A percentile compares a stretch with the other conserved stretches of the same genome.
Conservation (phyloP, 2,113 vertebrate species). For the Antidorcas marsupialis region DNA sequence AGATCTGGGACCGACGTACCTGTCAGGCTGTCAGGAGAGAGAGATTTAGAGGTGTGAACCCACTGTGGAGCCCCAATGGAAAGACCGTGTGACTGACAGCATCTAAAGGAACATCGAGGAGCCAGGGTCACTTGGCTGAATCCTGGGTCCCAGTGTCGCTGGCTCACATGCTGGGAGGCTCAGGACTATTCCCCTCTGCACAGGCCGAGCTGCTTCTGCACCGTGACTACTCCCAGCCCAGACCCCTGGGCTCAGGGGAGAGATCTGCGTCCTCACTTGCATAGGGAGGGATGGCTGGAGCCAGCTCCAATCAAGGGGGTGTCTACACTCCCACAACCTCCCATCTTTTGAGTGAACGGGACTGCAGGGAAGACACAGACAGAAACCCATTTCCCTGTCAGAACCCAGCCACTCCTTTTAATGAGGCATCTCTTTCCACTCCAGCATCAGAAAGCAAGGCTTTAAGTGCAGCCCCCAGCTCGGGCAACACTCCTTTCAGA, state of each 20-base stretch:
- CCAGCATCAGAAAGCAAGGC: rapidly evolving
- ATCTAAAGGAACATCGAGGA: neutral
- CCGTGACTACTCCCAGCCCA: rapidly evolving
- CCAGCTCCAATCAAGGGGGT: neutral
- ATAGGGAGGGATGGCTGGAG: neutral
- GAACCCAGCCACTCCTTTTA: neutral
- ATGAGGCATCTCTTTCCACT: neutral
- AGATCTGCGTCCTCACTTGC: neutral
- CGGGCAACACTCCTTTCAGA: neutral
- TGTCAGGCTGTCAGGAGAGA: conserved; percentile 86
- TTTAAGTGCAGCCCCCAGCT: neutral
- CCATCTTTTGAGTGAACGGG: neutral
- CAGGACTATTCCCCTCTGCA: neutral
- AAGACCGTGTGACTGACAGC: rapidly evolving
- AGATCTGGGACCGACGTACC: conserved; percentile 95
- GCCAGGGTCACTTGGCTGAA: rapidly evolving
- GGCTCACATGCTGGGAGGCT: neutral
- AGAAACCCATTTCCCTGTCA: neutral
- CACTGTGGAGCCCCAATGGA: no score
- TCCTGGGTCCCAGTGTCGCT: neutral
- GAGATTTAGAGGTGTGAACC: neutral
- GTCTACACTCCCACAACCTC: neutral
- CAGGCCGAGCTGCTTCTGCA: neutral
- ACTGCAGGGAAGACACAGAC: neutral
- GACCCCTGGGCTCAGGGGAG: neutral